Percentiles rank a stretch among this genome's conserved stretches.
phyloP scores from a whole-genome alignment of 2,888 invertebrate species.

The Eucera pruinosa region DNA sequence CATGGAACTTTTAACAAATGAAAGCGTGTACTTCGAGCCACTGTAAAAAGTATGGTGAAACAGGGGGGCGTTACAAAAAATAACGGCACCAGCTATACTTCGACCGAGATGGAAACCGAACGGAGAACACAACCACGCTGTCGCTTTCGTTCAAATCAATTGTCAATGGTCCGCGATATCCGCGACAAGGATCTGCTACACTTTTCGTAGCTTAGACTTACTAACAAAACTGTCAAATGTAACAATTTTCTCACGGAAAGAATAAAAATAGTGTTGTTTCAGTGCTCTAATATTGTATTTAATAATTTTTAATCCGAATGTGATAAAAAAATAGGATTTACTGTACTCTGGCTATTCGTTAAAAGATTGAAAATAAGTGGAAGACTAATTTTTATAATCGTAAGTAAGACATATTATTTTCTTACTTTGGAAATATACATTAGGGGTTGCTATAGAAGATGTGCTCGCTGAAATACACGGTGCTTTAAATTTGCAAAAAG shows the following conservation, averaged over 20 bases:
- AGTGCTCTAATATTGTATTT: background rate
- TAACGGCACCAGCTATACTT: slow-evolving; percentile 5
- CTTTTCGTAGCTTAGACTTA: background rate
- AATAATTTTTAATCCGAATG: background rate
- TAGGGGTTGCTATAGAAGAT: no score
- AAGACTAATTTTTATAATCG: background rate
- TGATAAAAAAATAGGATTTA: no score
- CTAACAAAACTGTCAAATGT: no score
- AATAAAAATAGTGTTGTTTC: background rate
- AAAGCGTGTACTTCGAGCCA: background rate
- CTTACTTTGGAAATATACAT: no score
- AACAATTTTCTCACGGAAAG: background rate
- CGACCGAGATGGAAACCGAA: background rate
- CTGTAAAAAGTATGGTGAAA: background rate
- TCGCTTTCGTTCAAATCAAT: slow-evolving; percentile 9
- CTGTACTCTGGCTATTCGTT: no score
- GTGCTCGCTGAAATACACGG: no score
- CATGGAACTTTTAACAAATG: slow-evolving; percentile 1
- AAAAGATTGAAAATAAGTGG: background rate
- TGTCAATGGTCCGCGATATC: slow-evolving; percentile 6
- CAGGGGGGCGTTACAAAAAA: slow-evolving; percentile 6
- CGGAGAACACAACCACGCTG: background rate
- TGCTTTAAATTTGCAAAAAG: no score
- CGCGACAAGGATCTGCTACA: background rate
- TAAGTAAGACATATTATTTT: no score